Base-by-base conservation (phyloP, 2,888 invertebrate species). In the Noctua comes region DNA sequence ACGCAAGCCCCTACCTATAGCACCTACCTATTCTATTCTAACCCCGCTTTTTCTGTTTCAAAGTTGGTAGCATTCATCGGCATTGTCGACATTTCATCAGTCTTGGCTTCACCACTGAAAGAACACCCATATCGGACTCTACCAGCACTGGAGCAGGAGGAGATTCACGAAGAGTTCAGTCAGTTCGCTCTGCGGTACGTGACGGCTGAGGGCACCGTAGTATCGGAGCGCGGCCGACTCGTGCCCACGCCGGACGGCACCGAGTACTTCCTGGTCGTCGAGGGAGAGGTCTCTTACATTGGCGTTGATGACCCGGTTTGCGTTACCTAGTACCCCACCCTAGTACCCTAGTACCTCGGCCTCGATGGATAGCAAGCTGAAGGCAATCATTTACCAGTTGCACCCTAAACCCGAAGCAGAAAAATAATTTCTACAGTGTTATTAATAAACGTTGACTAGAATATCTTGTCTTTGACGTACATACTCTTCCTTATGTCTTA, bases 301-400 rank as follows among this genome's bases (percentile, higher is more conserved):
- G 93, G 93, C 3, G 91, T 92, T 24, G 94, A 95, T 73, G 95
- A 95, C 68, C 90, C 93, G 84, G 91, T 89, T 40, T 94, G 93
- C 86, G 84, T 93, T 57, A 94, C 94, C 4, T 93, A 93, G 80
- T 95, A 94, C 85, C 90, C 88, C 13, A 92, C 95, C n/a, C n/a
- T n/a, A n/a, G n/a, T n/a, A n/a, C n/a, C n/a, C n/a, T n/a, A n/a
- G n/a, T n/a, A n/a, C n/a, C n/a, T n/a, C 4, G 95, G 93, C 1
- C 85, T 92, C 13, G 91, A 94, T 57, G 95, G 95, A 13, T 85
- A 85, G 54, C 91, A 91, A 40, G 90, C 90, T 13, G 91, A 93
- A 76, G 31, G 31, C 31, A 31, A 31, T 31, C 31, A 31, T 31
- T 31, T 94, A 51, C 90, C 91, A 74, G 86, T 88, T 27, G 59